Conservation (phyloP, 2,113 vertebrate genomes). For the Phaetusa simplex region DNA sequence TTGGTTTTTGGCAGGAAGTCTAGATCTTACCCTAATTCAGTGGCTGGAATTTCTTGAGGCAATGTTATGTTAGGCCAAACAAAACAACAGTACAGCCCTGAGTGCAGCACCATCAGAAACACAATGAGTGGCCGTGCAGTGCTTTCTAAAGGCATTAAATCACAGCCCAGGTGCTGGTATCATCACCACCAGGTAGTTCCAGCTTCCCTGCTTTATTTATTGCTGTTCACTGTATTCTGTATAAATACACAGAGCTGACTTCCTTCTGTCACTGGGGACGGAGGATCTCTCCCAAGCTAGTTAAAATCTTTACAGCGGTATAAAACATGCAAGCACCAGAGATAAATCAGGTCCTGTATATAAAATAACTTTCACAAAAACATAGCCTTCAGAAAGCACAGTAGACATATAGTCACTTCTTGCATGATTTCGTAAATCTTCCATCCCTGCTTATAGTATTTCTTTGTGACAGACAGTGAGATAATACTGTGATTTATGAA, state of each 20-base stretch:
- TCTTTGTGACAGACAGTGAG: not conserved
- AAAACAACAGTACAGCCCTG: not conserved
- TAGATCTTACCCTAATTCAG: not conserved
- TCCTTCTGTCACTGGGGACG: not conserved
- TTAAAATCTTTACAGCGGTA: not conserved
- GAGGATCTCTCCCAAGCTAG: not conserved
- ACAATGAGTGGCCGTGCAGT: not conserved
- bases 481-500: not conserved
- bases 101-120: not conserved
- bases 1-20: constrained; percentile 16
- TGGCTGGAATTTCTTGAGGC: constrained; percentile 17
- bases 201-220: not conserved
- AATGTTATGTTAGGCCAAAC: not conserved
- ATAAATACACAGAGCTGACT: not conserved
- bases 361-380: not conserved
- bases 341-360: not conserved
- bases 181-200: not conserved
- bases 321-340: not conserved
- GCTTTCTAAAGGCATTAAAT: not conserved
- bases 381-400: not conserved
- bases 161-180: not conserved
- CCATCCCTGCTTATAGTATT: not conserved
- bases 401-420: not conserved
- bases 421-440: not conserved
- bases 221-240: not conserved